These are phyloP conservation scores for Molossus molossus DNA, from an alignment of 2,797 vertebrate species.

Conservation along the genomic window DNA sequence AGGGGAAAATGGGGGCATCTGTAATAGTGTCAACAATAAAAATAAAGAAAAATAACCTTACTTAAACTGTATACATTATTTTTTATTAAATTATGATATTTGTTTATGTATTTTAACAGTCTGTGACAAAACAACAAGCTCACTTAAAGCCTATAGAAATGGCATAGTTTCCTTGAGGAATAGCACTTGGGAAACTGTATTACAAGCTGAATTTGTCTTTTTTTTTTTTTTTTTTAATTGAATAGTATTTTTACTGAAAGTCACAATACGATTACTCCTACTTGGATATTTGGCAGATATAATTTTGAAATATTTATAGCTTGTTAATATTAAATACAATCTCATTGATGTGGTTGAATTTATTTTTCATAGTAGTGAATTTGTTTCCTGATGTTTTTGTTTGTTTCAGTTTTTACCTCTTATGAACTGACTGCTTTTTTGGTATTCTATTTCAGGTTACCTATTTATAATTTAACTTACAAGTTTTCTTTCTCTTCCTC, in stretches of 20 bases:
- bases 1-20: neutral
- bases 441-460: neutral
- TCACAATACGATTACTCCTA: neutral
- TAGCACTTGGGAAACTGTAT: neutral
- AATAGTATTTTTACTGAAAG: neutral
- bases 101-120: neutral
- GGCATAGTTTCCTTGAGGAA: neutral
- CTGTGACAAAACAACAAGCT: neutral
- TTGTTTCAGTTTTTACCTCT: neutral
- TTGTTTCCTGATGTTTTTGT: neutral
- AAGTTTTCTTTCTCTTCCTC: neutral
- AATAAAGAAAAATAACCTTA: neutral
- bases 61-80: neutral
- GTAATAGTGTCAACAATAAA: neutral
- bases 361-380: neutral
- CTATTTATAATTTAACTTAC: neutral
- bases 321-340: neutral
- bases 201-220: neutral
- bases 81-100: constrained; percentile 25
- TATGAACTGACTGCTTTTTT: neutral
- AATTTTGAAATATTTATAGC: neutral
- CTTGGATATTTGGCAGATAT: neutral
- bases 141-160: neutral
- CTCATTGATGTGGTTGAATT: neutral
- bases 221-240: neutral